Percentiles rank a stretch among this genome's conserved stretches.
Evolutionary conservation across 1,140 invertebrate genomes (phyloP).

Genomic region (Yoshiicerus persimilis): DNA sequence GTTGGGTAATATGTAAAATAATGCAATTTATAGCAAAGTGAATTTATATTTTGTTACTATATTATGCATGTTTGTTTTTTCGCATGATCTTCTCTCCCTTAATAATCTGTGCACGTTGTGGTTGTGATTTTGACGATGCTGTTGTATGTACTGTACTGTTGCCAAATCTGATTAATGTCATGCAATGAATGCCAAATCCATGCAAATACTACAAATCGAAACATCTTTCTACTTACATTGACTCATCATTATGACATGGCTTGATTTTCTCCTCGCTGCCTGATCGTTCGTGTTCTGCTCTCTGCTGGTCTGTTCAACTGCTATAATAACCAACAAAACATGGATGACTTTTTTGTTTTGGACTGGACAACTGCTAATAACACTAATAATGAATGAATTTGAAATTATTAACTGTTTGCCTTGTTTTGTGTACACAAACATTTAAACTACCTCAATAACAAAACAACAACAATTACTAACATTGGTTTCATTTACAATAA

Average conservation of each 20-base stretch:
- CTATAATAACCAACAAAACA: not conserved
- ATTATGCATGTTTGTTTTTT: constrained; percentile 1
- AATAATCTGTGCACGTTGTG: constrained; percentile 10
- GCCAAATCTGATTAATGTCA: not conserved
- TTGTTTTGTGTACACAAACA: not conserved
- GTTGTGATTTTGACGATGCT: not conserved
- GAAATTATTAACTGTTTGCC: not conserved
- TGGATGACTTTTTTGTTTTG: not conserved
- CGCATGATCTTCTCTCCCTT: constrained; percentile 7
- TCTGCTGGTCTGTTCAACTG: not conserved
- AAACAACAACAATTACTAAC: not conserved
- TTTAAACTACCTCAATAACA: not conserved
- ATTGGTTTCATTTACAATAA: not conserved
- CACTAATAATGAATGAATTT: not conserved
- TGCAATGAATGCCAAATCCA: not conserved
- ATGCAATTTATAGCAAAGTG: not conserved
- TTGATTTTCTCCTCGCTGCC: not conserved
- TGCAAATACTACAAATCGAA: not conserved
- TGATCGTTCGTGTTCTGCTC: not conserved
- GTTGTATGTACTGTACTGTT: not conserved
- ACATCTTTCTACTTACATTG: not conserved
- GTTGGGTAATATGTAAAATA: not conserved
- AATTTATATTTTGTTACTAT: not conserved
- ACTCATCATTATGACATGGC: not conserved
- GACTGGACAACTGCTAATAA: not conserved